phyloP scores from a whole-genome alignment of 2,113 vertebrate species.

The Apeltes quadracus region DNA sequence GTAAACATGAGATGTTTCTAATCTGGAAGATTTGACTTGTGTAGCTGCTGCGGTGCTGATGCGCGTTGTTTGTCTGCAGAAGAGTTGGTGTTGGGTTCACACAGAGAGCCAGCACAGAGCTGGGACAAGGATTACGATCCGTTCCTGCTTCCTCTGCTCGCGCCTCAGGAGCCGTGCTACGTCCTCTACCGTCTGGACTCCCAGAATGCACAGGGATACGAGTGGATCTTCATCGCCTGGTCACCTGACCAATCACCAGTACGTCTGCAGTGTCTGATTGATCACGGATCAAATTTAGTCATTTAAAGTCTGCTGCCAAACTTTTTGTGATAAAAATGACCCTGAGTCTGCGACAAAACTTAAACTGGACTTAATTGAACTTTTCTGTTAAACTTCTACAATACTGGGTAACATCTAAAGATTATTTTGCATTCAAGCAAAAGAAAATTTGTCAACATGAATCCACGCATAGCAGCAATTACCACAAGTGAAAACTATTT shows the following conservation, averaged over 20 bases:
- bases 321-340: background rate
- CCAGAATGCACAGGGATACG: constrained; percentile 92
- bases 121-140: constrained; percentile 95
- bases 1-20: constrained; percentile 78
- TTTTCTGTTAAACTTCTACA: background rate
- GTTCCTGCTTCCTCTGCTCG: constrained; percentile 89
- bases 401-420: background rate
- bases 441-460: background rate
- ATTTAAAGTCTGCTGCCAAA: background rate
- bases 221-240: constrained; percentile 99
- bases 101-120: constrained; percentile 84
- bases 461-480: background rate
- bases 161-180: constrained; percentile 90
- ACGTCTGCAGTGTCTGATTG: constrained; percentile 58
- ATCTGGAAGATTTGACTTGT: background rate
- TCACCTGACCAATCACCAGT: constrained; percentile 98
- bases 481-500: background rate
- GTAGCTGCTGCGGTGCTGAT: background rate
- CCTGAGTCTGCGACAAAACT: background rate
- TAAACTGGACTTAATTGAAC: background rate
- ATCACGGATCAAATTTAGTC: background rate
- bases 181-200: constrained; percentile 95
- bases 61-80: constrained; percentile 79
- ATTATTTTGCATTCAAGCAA: background rate
- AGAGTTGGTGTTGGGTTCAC: constrained; percentile 92